These are phyloP conservation scores for Stichopus chloronotus DNA, from an alignment of 35 echinoderm and acorn worm species.

Conservation along the genomic window DNA sequence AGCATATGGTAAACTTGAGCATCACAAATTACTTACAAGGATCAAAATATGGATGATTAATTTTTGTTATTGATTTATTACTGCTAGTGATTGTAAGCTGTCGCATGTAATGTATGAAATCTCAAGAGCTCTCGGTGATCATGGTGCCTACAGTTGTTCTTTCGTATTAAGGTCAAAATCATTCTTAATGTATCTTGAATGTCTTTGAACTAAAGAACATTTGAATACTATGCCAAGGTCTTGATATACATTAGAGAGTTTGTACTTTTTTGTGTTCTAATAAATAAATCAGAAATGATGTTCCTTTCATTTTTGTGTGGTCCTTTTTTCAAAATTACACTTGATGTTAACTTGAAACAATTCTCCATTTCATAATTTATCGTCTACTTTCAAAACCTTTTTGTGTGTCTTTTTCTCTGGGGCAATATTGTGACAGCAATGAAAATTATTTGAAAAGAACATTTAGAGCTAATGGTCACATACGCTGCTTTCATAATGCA, in stretches of 20 bases:
- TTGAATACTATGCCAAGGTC: background rate
- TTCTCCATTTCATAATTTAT: too few species aligned
- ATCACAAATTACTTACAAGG: background rate
- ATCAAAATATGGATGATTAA: background rate
- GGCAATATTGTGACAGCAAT: too few species aligned
- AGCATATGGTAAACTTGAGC: background rate
- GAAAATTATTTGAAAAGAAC: too few species aligned
- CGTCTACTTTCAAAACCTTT: too few species aligned
- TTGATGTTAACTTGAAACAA: too few species aligned
- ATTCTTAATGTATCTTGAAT: background rate
- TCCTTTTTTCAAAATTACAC: too few species aligned
- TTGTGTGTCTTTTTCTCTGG: too few species aligned
- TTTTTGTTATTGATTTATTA: slow-evolving; percentile 7
- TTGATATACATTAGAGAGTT: background rate
- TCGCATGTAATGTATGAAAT: background rate
- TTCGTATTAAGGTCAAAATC: background rate
- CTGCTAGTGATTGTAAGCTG: background rate
- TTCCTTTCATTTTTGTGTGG: background rate
- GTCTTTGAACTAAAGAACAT: background rate
- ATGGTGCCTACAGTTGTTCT: background rate
- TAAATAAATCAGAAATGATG: slow-evolving; percentile 1
- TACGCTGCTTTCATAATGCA: too few species aligned
- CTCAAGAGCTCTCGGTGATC: background rate
- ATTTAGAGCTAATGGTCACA: too few species aligned
- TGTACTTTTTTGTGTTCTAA: background rate